Conservation (phyloP, 1,140 invertebrate genomes). For the Mamestra configurata region DNA sequence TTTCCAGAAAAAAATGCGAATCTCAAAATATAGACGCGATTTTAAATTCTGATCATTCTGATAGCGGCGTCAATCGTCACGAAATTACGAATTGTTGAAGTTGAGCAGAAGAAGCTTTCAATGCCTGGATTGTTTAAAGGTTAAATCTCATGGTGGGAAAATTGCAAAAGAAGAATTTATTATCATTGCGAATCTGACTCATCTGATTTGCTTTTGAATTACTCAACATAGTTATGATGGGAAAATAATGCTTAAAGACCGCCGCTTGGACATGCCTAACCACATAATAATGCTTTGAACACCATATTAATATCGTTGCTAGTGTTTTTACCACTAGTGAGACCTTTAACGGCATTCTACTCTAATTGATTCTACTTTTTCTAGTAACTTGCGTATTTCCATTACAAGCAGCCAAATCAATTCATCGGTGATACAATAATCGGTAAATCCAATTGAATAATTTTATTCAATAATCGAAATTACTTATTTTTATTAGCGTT, state of each 20-base stretch:
- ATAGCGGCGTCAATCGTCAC: background rate
- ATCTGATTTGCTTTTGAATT: conserved; percentile 26
- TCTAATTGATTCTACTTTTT: conserved; percentile 11
- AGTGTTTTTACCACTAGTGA: conserved; percentile 24
- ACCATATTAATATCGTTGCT: conserved; percentile 12
- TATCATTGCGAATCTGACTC: conserved; percentile 15
- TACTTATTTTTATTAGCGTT: background rate
- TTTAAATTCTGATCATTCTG: conserved; percentile 1
- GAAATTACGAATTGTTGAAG: background rate
- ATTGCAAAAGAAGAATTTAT: conserved; percentile 28
- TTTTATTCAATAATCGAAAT: background rate
- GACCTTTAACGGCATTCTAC: conserved; percentile 39
- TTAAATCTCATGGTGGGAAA: conserved; percentile 16
- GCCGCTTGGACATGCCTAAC: conserved; percentile 9
- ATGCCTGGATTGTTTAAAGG: background rate
- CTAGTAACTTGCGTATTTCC: background rate
- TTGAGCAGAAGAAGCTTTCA: background rate
- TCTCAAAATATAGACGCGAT: background rate
- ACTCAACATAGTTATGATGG: conserved; percentile 30
- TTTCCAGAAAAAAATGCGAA: background rate
- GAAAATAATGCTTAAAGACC: conserved; percentile 23
- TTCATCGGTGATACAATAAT: background rate
- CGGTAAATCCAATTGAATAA: background rate
- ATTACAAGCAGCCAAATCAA: background rate
- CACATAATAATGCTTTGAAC: conserved; percentile 20